Percentiles rank a stretch among this genome's conserved stretches.
Conservation (phyloP, 2,113 vertebrate species). For the Panthera leo region DNA sequence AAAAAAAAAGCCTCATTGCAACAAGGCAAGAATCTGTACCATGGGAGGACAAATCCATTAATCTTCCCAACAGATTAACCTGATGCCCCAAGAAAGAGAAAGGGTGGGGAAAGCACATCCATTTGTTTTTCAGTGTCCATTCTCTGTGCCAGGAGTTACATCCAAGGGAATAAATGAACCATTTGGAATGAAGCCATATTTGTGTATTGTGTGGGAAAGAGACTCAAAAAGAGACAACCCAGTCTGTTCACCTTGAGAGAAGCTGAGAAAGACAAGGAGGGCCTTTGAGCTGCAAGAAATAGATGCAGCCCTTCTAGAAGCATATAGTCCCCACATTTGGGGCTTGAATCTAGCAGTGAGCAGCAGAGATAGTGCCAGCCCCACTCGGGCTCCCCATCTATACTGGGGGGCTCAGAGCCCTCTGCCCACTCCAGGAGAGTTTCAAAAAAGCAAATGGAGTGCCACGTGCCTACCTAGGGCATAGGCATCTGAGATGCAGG, state of each 20-base stretch:
- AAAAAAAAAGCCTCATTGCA: neutral
- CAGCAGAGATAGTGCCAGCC: no score
- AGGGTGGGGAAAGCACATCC: no score
- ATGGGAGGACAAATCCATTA: neutral
- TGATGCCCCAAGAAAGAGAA: neutral
- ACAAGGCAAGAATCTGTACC: neutral
- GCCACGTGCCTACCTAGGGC: no score
- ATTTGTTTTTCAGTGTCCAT: neutral
- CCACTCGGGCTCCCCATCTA: neutral
- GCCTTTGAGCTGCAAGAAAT: neutral
- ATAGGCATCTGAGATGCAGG: neutral
- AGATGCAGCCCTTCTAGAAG: neutral
- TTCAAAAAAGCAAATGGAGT: neutral
- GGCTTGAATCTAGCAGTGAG: neutral
- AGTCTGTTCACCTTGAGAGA: neutral
- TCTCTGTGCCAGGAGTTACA: neutral
- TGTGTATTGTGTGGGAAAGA: neutral
- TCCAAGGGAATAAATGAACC: neutral
- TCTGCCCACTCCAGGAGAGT: no score
- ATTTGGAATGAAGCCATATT: neutral
- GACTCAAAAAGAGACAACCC: neutral
- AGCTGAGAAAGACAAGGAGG: neutral
- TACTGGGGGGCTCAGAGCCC: neutral
- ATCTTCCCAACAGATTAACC: neutral
- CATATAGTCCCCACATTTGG: neutral